Evolutionary conservation across 1,140 invertebrate genomes (phyloP).

Genomic region (Micrasema minimum): DNA sequence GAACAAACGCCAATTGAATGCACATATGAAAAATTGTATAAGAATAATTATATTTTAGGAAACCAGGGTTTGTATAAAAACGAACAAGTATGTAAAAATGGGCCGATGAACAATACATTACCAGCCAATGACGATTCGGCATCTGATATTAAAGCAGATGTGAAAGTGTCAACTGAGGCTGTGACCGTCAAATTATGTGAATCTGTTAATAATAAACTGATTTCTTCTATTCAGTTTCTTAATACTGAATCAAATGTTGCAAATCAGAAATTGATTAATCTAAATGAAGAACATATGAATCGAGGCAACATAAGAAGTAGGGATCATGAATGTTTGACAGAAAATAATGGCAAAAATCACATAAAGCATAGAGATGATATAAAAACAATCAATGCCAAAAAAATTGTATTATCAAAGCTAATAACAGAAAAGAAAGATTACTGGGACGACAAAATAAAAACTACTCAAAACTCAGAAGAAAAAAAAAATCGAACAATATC

Average conservation of each 20-base stretch:
- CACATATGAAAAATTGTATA: slow-evolving; percentile 26
- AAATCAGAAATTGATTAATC: slow-evolving; percentile 59
- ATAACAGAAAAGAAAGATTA: slow-evolving; percentile 65
- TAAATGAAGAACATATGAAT: slow-evolving; percentile 1
- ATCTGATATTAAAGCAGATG: slow-evolving; percentile 64
- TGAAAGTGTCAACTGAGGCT: slow-evolving; percentile 57
- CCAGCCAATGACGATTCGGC: slow-evolving; percentile 62
- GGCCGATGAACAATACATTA: too few relatives aligned
- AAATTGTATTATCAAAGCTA: slow-evolving; percentile 56
- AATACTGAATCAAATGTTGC: slow-evolving; percentile 65
- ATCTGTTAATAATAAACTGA: slow-evolving; percentile 59
- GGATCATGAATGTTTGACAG: not conserved
- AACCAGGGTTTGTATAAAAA: slow-evolving; percentile 27
- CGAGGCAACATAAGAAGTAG: not conserved
- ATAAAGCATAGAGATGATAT: not conserved
- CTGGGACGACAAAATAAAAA: slow-evolving; percentile 65
- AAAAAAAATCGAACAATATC: slow-evolving; percentile 55
- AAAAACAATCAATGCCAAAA: slow-evolving; percentile 5
- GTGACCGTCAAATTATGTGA: not conserved
- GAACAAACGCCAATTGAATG: not conserved
- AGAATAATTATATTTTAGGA: slow-evolving; percentile 27
- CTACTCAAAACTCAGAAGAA: slow-evolving; percentile 58
- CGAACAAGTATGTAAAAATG: too few relatives aligned
- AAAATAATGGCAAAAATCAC: not conserved
- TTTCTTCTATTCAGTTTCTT: slow-evolving; percentile 66